Base-by-base conservation (phyloP, 2,888 invertebrate genomes). In the Campoplex nolae region DNA sequence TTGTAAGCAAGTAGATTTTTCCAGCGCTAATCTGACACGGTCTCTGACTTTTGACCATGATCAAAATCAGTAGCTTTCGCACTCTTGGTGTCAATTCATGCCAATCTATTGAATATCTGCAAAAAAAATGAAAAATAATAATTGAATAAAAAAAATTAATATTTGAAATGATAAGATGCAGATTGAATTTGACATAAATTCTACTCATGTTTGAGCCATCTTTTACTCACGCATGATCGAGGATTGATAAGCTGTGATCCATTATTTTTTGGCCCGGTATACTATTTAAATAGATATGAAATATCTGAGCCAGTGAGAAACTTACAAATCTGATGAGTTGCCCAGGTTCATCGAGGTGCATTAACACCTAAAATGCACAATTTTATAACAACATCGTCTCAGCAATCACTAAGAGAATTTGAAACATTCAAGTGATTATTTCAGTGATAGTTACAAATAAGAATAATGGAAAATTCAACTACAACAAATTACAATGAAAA, bases 1-100 rank as follows among this genome's bases (percentile, higher is more conserved):
- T 75, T n/a, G 82, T 84, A n/a, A 89, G 35, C 0, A 83, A 23
- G 56, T 82, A 83, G 7, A 88, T 18, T 75, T 87, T 88, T 13
- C 88, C 89, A 9, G 88, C 88, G 0, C 88, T 88, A 8, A 88
- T 58, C 6, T 78, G 54, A 68, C 87, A 89, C 9, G 88, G 88
- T 54, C 70, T 56, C 18, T 54, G 54, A 79, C 85, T 87, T 51
- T 85, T 67, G 38, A 81, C 45, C 23, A 83, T 84, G 35, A 89
- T 81, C 23, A 89, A 56, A 3, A 68, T 74, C 9, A 88, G 4
- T 48, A 87, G 35, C 56, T 77, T 88, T 68, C 73, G 56, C 7
- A 85, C 35, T 68, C 11, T 84, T 3, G 67, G 13, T 16, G 87
- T 35, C 3, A 77, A 42, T 13, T 42, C 45, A 32, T 87, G 77